A percentile compares a stretch with the other conserved stretches of the same genome.
Evolutionary conservation across 23 tunicate species (phyloP).

Genomic region (Halocynthia aurantium): DNA sequence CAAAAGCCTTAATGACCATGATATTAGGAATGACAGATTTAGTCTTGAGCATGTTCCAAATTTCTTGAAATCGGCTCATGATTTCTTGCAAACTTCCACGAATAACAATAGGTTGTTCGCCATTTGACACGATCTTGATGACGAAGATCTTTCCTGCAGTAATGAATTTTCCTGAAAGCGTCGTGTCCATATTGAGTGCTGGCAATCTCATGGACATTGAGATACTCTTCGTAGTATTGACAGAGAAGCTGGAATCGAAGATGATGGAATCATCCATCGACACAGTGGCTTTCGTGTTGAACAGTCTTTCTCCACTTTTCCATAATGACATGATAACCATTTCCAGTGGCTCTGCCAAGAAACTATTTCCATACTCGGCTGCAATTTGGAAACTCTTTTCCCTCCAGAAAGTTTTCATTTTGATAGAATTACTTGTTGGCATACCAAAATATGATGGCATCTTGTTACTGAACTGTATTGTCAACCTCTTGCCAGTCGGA

Average conservation of each 20-base stretch:
- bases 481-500: too few relatives aligned
- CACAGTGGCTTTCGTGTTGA: too few relatives aligned
- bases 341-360: too few relatives aligned
- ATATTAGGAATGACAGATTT: constrained; percentile 16
- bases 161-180: neutral
- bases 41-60: constrained; percentile 7
- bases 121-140: neutral
- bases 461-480: too few relatives aligned
- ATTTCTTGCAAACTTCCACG: neutral
- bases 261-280: too few relatives aligned
- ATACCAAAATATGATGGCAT: too few relatives aligned
- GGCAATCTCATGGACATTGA: neutral
- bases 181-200: neutral
- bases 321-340: too few relatives aligned
- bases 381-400: too few relatives aligned
- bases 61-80: neutral
- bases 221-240: neutral
- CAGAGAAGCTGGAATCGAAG: neutral
- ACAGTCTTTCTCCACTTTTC: too few relatives aligned
- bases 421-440: too few relatives aligned
- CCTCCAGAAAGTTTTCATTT: too few relatives aligned
- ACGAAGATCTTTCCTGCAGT: neutral
- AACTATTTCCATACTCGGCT: too few relatives aligned
- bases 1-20: constrained; percentile 6
- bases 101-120: constrained; percentile 9